These are phyloP conservation scores for Neodiprion virginianus DNA, from an alignment of 1,140 invertebrate genomes.

Conservation along the genomic window DNA sequence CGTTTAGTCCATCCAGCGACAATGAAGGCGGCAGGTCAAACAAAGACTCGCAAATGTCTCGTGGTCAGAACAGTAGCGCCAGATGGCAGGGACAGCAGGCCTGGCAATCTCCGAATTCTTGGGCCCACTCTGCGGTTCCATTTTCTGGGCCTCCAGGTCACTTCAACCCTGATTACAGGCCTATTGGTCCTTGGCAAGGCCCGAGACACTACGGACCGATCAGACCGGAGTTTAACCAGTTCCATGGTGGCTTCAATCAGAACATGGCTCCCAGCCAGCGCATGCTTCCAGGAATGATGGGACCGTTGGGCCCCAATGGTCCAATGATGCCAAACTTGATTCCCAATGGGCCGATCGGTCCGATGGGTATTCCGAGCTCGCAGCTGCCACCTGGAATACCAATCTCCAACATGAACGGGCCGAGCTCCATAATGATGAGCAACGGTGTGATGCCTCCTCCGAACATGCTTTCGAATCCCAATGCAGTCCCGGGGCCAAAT, in stretches of 20 bases:
- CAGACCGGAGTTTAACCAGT: constrained; percentile 52
- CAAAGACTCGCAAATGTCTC: constrained; percentile 40
- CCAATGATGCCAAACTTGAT: constrained; percentile 49
- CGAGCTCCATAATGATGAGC: constrained; percentile 38
- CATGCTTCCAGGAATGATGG: constrained; percentile 49
- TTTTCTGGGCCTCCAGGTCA: constrained; percentile 42
- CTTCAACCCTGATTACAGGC: constrained; percentile 50
- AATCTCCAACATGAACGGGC: constrained; percentile 37
- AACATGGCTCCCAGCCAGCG: constrained; percentile 45
- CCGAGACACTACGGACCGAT: constrained; percentile 53
- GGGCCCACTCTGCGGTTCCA: constrained; percentile 46
- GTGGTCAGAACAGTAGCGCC: constrained; percentile 45
- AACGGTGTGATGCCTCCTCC: constrained; percentile 40
- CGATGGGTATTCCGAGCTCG: constrained; percentile 39
- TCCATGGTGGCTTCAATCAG: constrained; percentile 53
- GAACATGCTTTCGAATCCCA: constrained; percentile 33
- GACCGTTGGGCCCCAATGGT: constrained; percentile 50
- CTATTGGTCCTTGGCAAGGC: constrained; percentile 56
- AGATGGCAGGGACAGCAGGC: constrained; percentile 55
- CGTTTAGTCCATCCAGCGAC: constrained; percentile 34
- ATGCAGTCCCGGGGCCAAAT: constrained; percentile 25
- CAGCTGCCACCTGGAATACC: constrained; percentile 24
- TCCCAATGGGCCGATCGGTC: constrained; percentile 44
- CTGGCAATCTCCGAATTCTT: constrained; percentile 51
- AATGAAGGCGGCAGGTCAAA: constrained; percentile 32